Conservation (phyloP, 1,140 invertebrate genomes). For the Diuraphis noxia region DNA sequence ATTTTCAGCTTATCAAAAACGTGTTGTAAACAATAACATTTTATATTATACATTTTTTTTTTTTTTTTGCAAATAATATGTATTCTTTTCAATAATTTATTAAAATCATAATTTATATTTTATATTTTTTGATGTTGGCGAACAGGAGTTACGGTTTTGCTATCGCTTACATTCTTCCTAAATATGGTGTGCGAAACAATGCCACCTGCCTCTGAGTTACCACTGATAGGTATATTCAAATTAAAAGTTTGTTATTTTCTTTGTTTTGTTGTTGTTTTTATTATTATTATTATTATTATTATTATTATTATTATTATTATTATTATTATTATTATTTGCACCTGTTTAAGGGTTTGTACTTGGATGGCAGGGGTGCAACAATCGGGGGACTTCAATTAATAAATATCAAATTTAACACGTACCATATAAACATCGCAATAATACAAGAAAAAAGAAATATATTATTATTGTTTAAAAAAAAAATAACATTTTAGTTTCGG, state of each 20-base stretch:
- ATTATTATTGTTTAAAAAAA: constrained; percentile 40
- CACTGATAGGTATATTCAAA: constrained; percentile 66
- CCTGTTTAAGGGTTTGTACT: constrained; percentile 41
- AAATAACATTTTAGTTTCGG: constrained; percentile 9
- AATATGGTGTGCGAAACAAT: constrained; percentile 70
- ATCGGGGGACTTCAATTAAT: constrained; percentile 17
- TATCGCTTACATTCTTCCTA: constrained; percentile 75
- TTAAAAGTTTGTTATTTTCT: constrained; percentile 50
- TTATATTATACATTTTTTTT: constrained; percentile 21
- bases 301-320: constrained; percentile 27
- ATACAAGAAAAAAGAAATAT: background rate
- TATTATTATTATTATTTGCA: constrained; percentile 51
- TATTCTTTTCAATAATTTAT: constrained; percentile 24
- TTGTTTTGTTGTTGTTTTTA: constrained; percentile 37
- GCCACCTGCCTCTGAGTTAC: constrained; percentile 70
- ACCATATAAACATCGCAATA: background rate
- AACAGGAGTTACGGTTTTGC: constrained; percentile 72
- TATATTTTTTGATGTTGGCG: constrained; percentile 54
- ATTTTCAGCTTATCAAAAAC: constrained; percentile 25
- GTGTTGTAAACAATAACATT: background rate
- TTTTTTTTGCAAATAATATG: constrained; percentile 13
- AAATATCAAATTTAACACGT: constrained; percentile 13
- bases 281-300: constrained; percentile 21
- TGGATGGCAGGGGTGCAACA: constrained; percentile 46
- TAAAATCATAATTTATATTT: background rate